These are phyloP conservation scores for Enteromius unitaeniatus DNA, from an alignment of 2,797 vertebrate species.

Conservation along the genomic window DNA sequence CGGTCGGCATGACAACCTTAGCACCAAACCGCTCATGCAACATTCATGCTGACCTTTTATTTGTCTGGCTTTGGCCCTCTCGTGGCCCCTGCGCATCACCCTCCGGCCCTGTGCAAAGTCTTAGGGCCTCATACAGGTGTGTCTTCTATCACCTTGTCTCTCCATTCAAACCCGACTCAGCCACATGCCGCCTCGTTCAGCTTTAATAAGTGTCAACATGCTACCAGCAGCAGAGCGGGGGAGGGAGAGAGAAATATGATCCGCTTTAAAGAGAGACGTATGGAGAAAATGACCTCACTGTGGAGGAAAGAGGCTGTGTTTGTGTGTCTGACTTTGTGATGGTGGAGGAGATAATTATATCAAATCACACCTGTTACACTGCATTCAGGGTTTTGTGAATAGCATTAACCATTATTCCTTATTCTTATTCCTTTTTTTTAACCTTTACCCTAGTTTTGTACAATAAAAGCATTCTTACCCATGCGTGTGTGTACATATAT, in stretches of 20 bases:
- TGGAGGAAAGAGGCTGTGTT: slow-evolving; percentile 34
- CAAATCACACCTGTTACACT: slow-evolving; percentile 37
- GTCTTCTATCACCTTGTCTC: slow-evolving; percentile 36
- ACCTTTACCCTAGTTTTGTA: background rate
- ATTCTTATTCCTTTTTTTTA: background rate
- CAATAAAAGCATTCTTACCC: background rate
- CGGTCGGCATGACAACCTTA: slow-evolving; percentile 76
- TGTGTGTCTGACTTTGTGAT: slow-evolving; percentile 34
- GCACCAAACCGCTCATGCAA: slow-evolving; percentile 76
- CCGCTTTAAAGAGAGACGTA: slow-evolving; percentile 43
- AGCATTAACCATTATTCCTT: slow-evolving; percentile 9
- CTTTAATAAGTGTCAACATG: slow-evolving; percentile 61
- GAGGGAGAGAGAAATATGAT: slow-evolving; percentile 39
- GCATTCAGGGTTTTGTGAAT: slow-evolving; percentile 35
- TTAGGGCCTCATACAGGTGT: slow-evolving; percentile 48
- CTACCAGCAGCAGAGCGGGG: slow-evolving; percentile 43
- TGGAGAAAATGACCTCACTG: slow-evolving; percentile 54
- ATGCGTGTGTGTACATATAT: no score
- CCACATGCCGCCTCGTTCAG: slow-evolving; percentile 54
- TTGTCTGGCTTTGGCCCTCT: slow-evolving; percentile 41
- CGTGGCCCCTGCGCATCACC: slow-evolving; percentile 25
- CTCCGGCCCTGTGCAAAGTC: background rate
- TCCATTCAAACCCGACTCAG: slow-evolving; percentile 27
- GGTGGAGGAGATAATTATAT: slow-evolving; percentile 45
- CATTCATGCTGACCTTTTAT: slow-evolving; percentile 84